These are phyloP conservation scores for Epinephelus lanceolatus DNA, from an alignment of 2,113 vertebrate genomes.

Conservation along the genomic window DNA sequence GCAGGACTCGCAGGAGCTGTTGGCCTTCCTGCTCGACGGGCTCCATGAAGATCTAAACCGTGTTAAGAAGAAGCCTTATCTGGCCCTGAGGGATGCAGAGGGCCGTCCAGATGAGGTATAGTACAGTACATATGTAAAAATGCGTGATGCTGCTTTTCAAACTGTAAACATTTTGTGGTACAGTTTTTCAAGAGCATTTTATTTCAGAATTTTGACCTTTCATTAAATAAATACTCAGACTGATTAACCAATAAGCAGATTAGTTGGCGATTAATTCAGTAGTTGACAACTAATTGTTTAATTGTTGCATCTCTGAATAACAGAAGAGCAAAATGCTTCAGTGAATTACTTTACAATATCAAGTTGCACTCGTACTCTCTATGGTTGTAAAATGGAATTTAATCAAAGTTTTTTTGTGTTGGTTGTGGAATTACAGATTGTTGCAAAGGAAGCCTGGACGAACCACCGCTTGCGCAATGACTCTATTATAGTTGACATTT, in stretches of 20 bases:
- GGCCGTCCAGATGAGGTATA: slow-evolving; percentile 93
- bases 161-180: background rate
- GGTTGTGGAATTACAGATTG: slow-evolving; percentile 81
- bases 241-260: too few species aligned
- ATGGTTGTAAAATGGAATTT: background rate
- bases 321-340: background rate
- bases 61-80: slow-evolving; percentile 97
- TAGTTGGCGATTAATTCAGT: too few species aligned
- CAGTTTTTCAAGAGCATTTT: background rate
- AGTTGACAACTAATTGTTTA: too few species aligned
- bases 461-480: slow-evolving; percentile 92
- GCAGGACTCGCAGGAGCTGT: slow-evolving; percentile 96
- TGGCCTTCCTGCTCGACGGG: slow-evolving; percentile 97
- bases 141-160: too few species aligned
- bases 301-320: too few species aligned
- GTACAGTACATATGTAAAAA: background rate
- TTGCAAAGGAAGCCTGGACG: slow-evolving; percentile 93
- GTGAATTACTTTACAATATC: background rate
- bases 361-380: background rate
- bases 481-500: slow-evolving; percentile 93
- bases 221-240: too few species aligned
- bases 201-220: background rate
- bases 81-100: slow-evolving; percentile 93
- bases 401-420: background rate
- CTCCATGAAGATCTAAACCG: slow-evolving; percentile 97